Percentiles rank a stretch among this genome's conserved stretches.
phyloP scores from a whole-genome alignment of 2,113 vertebrate genomes.

The Pseudopodoces humilis region DNA sequence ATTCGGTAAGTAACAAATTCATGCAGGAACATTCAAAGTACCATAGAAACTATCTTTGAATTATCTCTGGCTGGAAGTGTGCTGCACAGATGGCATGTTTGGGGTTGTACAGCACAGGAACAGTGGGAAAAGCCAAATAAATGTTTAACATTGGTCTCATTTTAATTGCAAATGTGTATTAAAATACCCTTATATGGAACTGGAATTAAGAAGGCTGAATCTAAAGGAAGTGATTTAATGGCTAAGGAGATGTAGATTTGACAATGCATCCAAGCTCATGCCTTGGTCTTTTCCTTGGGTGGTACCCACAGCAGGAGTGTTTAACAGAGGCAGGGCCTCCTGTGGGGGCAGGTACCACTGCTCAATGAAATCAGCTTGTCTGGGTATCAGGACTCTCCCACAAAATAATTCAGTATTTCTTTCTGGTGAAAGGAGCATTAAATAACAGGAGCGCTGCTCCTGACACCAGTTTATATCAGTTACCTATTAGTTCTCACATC shows the following conservation, averaged over 20 bases:
- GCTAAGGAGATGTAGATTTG: not conserved
- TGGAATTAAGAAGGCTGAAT: not conserved
- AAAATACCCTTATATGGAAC: constrained; percentile 32
- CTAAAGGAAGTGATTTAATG: not conserved
- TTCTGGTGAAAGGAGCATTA: not conserved
- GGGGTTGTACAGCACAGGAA: constrained; percentile 51
- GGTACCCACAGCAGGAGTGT: not conserved
- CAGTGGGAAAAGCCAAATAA: constrained; percentile 64
- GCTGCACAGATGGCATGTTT: constrained; percentile 64
- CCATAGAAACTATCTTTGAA: constrained; percentile 32
- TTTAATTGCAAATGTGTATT: constrained; percentile 61
- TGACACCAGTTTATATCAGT: not conserved
- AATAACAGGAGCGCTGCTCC: not conserved
- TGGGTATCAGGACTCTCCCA: not conserved
- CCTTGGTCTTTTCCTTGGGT: not conserved
- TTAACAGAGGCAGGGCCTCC: accelerated
- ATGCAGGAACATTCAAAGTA: not conserved
- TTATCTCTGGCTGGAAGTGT: constrained; percentile 52
- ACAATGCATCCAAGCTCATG: not conserved
- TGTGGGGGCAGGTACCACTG: not conserved
- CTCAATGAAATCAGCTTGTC: not conserved
- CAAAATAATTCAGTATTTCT: not conserved
- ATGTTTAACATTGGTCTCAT: constrained; percentile 44
- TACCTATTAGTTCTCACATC: not conserved
- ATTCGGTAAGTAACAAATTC: constrained; percentile 8